Base-by-base conservation (phyloP, 2,888 invertebrate species). In the Fragum sueziense region DNA sequence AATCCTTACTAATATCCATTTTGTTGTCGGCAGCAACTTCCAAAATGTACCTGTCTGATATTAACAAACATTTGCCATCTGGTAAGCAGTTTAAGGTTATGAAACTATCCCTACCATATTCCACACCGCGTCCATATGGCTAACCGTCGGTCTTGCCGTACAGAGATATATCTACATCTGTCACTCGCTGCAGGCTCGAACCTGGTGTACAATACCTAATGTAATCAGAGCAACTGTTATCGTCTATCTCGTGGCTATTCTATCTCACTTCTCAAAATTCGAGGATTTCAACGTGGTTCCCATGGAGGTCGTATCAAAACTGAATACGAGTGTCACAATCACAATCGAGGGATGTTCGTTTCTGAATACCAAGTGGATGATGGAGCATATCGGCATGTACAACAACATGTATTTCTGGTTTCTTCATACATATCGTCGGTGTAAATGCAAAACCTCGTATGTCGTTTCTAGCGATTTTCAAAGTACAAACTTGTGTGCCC, bases 101-200 rank as follows among this genome's bases (percentile, higher is more conserved):
- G 88, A 90, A 61, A 80, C 88, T 41, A 88, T 93, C 52, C 93
- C 93, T 2, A 93, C 91, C 14, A 90, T 93, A 94, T 98, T 97
- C 93, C 98, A 98, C 94, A 97, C 98, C 4, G 97, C 97, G 4
- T 97, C 97, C 87, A 97, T 98, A 82, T 98, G 98, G 98, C 94
- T 98, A 88, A 98, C 98, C 0, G 94, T 98, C 85, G 96, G 97
- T 0, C 94, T 98, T 80, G 98, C 98, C 0, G 96, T 97, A 25
- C 98, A 98, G 94, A 95, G 98, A 87, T 98, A 98, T 94, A 97
- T 98, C 89, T 98, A 97, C 93, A 98, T 98, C 1, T 98, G 98
- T 91, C 97, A 98, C 93, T 97, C 98, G 0, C 96, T 97, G 0
- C 95, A 96, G 81, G 98, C 98, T 0, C 95, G 97, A 78, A 96